phyloP scores from a whole-genome alignment of 2,797 vertebrate genomes.

The Scolopax bukidnonensis region DNA sequence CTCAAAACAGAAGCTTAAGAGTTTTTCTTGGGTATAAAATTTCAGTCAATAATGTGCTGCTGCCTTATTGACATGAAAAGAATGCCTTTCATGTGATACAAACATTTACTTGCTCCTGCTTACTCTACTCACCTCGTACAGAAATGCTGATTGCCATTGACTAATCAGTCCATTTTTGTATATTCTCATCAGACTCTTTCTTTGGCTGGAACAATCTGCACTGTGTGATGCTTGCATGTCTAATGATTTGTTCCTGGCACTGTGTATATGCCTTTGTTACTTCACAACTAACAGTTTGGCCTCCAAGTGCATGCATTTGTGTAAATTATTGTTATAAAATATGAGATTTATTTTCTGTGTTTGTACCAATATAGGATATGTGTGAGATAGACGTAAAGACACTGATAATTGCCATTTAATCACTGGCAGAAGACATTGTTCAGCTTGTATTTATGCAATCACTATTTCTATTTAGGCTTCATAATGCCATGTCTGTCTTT shows the following conservation, averaged over 20 bases:
- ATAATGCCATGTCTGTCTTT: background rate
- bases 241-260: slow-evolving; percentile 75
- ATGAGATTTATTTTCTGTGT: slow-evolving; percentile 44
- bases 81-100: slow-evolving; percentile 58
- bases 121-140: slow-evolving; percentile 66
- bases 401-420: slow-evolving; percentile 34
- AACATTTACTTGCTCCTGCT: slow-evolving; percentile 67
- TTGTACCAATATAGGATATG: slow-evolving; percentile 49
- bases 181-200: slow-evolving; percentile 79
- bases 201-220: slow-evolving; percentile 82
- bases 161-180: slow-evolving; percentile 80
- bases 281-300: slow-evolving; percentile 79
- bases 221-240: slow-evolving; percentile 82
- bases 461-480: slow-evolving; percentile 49
- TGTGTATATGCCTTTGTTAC: slow-evolving; percentile 77
- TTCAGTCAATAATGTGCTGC: slow-evolving; percentile 66
- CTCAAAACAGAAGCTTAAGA: slow-evolving; percentile 37
- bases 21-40: slow-evolving; percentile 64
- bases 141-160: slow-evolving; percentile 71
- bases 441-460: slow-evolving; percentile 25
- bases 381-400: background rate
- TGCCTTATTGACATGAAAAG: slow-evolving; percentile 59
- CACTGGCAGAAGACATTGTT: slow-evolving; percentile 41
- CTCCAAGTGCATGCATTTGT: slow-evolving; percentile 78
- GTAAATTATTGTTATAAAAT: slow-evolving; percentile 57